A percentile compares a stretch with the other conserved stretches of the same genome.
These are phyloP conservation scores for Melanophora roralis DNA, from an alignment of 2,888 invertebrate genomes.

Conservation along the genomic window DNA sequence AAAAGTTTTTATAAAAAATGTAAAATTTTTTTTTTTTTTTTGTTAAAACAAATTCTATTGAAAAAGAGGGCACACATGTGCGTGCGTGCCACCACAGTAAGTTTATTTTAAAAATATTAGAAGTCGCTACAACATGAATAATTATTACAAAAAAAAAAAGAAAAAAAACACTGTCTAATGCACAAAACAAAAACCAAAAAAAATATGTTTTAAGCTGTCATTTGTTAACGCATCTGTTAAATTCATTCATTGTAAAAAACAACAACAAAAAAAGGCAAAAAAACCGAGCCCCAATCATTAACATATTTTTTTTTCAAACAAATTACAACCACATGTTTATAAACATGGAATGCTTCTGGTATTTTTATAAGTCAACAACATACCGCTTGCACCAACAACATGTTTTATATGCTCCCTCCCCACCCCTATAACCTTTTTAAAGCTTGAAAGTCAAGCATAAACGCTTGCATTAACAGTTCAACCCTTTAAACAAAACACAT, in stretches of 20 bases:
- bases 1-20: neutral
- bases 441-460: neutral
- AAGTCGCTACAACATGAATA: neutral
- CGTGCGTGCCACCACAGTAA: constrained; percentile 16
- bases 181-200: constrained; percentile 22
- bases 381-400: neutral
- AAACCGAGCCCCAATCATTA: constrained; percentile 7
- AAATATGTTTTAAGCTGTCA: constrained; percentile 52
- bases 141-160: constrained; percentile 9
- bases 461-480: neutral
- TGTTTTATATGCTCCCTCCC: neutral
- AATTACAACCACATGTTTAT: constrained; percentile 43
- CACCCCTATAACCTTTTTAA: neutral
- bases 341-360: constrained; percentile 5
- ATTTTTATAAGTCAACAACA: constrained; percentile 3
- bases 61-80: constrained; percentile 21
- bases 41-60: neutral
- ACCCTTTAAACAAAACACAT: constrained; percentile 10
- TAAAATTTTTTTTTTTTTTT: neutral
- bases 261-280: constrained; percentile 4
- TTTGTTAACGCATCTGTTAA: constrained; percentile 58
- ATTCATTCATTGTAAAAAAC: constrained; percentile 43
- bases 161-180: neutral
- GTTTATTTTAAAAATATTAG: no score
- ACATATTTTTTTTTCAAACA: neutral